phyloP scores from a whole-genome alignment of 2,797 vertebrate species.

The Peromyscus melanophrys region DNA sequence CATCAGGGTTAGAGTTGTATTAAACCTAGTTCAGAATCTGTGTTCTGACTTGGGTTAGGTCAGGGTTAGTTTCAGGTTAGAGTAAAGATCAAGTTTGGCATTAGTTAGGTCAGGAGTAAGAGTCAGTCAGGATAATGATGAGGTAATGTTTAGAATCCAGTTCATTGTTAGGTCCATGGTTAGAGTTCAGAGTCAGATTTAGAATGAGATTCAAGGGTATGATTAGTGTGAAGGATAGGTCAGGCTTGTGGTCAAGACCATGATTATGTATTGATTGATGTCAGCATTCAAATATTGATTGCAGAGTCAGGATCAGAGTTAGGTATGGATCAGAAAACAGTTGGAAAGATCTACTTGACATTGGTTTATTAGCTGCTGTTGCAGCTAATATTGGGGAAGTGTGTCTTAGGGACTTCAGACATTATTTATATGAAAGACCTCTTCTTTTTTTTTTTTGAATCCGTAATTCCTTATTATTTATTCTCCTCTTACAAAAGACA shows the following conservation, averaged over 20 bases:
- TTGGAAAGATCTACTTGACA: neutral
- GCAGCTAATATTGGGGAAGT: neutral
- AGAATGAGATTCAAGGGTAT: neutral
- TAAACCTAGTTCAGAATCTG: neutral
- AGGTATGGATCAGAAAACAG: neutral
- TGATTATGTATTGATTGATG: neutral
- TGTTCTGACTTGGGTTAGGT: constrained; percentile 9
- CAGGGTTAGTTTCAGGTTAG: neutral
- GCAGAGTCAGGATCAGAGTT: neutral
- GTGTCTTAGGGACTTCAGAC: too few species aligned
- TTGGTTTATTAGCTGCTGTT: neutral
- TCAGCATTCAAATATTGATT: neutral
- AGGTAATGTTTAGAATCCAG: constrained; percentile 41
- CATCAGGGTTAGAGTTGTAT: neutral
- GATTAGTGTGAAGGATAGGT: neutral
- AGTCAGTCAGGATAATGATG: neutral
- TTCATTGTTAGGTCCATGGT: constrained; percentile 15
- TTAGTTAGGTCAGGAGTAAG: neutral
- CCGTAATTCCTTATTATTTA: constrained; percentile 79
- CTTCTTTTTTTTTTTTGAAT: too few species aligned
- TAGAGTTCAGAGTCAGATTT: neutral
- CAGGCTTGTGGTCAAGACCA: neutral
- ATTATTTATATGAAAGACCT: neutral
- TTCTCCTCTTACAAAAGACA: constrained; percentile 84
- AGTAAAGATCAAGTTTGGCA: neutral